Conservation (phyloP, 1,140 invertebrate species). For the Archivesica marissinica region DNA sequence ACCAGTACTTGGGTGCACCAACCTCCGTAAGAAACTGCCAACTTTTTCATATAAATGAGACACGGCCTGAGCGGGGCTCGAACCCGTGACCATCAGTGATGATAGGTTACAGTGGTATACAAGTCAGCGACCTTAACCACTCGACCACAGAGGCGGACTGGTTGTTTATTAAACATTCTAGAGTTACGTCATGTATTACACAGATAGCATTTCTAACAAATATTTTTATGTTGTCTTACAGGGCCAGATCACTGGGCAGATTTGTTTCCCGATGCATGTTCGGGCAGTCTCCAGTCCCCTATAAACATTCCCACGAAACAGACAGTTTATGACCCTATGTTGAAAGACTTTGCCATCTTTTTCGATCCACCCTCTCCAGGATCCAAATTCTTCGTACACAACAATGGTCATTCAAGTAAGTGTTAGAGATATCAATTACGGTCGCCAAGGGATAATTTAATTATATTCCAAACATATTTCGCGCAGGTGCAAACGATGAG, state of each 20-base stretch:
- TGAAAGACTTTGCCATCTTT: conserved; percentile 78
- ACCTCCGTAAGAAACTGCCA: too few relatives aligned
- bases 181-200: not conserved
- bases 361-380: conserved; percentile 76
- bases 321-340: conserved; percentile 74
- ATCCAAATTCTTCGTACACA: conserved; percentile 74
- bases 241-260: conserved; percentile 77
- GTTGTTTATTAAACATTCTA: not conserved
- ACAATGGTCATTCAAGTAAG: conserved; percentile 81
- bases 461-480: too few relatives aligned
- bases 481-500: too few relatives aligned
- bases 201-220: too few relatives aligned
- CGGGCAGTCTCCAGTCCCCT: conserved; percentile 78
- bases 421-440: not conserved
- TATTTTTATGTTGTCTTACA: conserved; percentile 41
- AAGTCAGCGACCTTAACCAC: not conserved
- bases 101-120: too few relatives aligned
- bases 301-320: conserved; percentile 74
- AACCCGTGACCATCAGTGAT: not conserved
- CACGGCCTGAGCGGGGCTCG: not conserved
- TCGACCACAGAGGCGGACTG: not conserved
- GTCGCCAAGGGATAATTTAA: not conserved
- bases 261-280: conserved; percentile 75
- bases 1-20: too few relatives aligned
- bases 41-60: not conserved